Base-by-base conservation (phyloP, 2,888 invertebrate species). In the Peribatodes rhomboidaria region DNA sequence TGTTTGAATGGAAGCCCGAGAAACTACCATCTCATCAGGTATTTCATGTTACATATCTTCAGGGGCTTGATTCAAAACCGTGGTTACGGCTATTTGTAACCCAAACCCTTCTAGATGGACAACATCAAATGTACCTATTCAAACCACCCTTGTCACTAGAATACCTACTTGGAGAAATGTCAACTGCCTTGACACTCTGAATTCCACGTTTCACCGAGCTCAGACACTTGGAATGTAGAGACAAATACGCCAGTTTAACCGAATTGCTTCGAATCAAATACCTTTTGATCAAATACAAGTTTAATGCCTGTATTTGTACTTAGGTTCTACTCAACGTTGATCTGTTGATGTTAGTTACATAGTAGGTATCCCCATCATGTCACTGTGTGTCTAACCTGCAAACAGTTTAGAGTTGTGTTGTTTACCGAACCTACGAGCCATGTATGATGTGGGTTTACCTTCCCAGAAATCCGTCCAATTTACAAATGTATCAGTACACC, bases 191-290 rank as follows among this genome's bases (percentile, higher is more conserved):
- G 80, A 79, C 78, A 79, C 74, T 76, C 71, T 63, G 69, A 76
- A 81, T 82, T 79, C 80, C 76, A 71, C 71, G 76, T 74, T 77
- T 78, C 75, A 69, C 77, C 75, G 74, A 78, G 74, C 76, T 77
- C 71, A 72, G 76, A 72, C 65, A 65, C 70, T 74, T 67, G 77
- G 78, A 82, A 80, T 81, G 77, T 78, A 62, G 74, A 76, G 75
- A 78, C 80, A 76, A 82, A 79, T 77, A 70, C 72, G 63, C 71
- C 68, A 77, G 73, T 75, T 72, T 72, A 73, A 72, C 64, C 71
- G 69, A 78, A 83, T 83, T 78, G 74, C 75, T 79, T 75, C 60
- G 71, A 69, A 73, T 73, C 72, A 74, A 81, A 79, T 81, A 73
- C 75, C 77, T 74, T 65, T 61, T 66, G 73, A 73, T 72, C 71